Evolutionary conservation across 2,797 vertebrate genomes (phyloP).

Genomic region (Micrastur ruficollis): DNA sequence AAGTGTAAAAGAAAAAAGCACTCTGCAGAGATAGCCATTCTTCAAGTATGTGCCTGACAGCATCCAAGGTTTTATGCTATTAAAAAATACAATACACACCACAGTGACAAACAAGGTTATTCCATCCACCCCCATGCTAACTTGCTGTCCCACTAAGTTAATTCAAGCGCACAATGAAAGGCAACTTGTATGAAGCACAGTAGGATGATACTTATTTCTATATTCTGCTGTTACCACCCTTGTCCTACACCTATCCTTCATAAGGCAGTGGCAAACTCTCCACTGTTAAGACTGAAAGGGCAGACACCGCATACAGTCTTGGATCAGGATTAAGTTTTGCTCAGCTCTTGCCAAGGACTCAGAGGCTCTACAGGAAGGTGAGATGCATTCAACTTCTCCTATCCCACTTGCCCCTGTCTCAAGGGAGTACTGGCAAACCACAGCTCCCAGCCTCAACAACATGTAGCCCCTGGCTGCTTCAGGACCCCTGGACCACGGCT

Average conservation of each 20-base stretch:
- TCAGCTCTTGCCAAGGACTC: not conserved
- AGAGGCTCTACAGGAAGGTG: not conserved
- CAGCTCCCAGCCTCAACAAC: not conserved
- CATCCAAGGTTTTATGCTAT: not conserved
- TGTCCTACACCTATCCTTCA: not conserved
- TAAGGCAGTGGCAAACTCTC: not conserved
- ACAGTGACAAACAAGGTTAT: not conserved
- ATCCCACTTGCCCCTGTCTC: not conserved
- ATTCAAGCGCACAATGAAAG: not conserved
- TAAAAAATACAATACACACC: not conserved
- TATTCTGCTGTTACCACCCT: not conserved
- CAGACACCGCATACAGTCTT: not conserved
- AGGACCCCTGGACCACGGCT: not conserved
- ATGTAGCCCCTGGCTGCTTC: fast-evolving
- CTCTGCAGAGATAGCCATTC: not conserved
- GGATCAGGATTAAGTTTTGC: not conserved
- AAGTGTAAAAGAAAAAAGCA: not conserved
- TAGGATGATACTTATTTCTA: not conserved
- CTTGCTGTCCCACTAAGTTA: not conserved
- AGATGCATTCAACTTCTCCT: not conserved
- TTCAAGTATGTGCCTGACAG: not conserved
- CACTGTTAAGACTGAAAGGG: not conserved
- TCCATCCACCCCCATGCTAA: not conserved
- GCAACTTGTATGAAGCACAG: not conserved
- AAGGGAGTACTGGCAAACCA: not conserved